Conservation (phyloP, 2,797 vertebrate genomes). For the Luscinia luscinia region DNA sequence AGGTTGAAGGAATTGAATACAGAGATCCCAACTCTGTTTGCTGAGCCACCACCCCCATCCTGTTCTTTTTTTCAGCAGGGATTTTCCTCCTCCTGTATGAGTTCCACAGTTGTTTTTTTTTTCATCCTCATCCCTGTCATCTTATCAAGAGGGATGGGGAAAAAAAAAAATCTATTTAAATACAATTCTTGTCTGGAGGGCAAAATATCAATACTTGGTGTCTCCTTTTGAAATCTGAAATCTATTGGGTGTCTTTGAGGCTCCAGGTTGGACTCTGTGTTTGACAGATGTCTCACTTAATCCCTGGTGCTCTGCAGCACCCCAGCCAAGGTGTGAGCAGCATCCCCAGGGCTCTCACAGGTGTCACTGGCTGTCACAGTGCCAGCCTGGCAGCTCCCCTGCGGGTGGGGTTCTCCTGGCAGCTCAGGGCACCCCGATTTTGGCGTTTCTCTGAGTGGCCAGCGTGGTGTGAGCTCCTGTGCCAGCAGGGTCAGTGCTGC, state of each 20-base stretch:
- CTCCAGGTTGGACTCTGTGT: not conserved
- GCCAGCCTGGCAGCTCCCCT: not conserved
- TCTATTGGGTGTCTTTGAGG: not conserved
- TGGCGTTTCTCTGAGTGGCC: not conserved
- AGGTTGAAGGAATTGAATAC: not conserved
- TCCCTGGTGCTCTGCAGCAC: not conserved
- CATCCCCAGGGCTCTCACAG: not conserved
- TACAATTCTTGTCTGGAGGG: not conserved
- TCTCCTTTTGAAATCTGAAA: conserved; percentile 3
- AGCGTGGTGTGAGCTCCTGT: fast-evolving
- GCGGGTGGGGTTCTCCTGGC: not conserved
- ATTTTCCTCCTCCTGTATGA: not conserved
- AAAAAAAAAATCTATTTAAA: conserved; percentile 4
- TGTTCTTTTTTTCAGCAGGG: not conserved
- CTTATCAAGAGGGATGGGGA: not conserved
- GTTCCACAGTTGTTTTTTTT: not conserved
- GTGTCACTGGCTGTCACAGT: not conserved
- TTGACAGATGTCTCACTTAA: not conserved
- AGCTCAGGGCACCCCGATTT: not conserved
- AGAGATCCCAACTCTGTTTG: not conserved
- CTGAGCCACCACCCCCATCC: not conserved
- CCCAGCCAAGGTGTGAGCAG: not conserved
- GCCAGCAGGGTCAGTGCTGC: not conserved
- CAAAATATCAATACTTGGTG: not conserved
- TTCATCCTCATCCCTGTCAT: not conserved